These are phyloP conservation scores for Limosa lapponica DNA, from an alignment of 2,797 vertebrate species.

Conservation along the genomic window DNA sequence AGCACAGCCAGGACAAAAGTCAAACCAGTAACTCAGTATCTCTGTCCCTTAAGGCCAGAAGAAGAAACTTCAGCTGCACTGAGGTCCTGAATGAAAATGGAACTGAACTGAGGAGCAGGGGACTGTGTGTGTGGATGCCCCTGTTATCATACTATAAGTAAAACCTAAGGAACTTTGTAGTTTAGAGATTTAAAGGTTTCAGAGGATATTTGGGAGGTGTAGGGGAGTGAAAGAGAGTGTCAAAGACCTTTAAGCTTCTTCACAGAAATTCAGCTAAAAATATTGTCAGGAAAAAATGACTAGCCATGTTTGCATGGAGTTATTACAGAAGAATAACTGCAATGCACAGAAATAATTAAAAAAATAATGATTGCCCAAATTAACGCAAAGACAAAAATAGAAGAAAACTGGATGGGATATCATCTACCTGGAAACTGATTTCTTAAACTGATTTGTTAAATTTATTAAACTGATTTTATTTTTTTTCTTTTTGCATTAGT, in stretches of 20 bases:
- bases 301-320: neutral
- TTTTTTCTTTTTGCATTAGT: neutral
- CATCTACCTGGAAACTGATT: neutral
- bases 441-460: neutral
- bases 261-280: neutral
- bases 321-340: neutral
- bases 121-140: neutral
- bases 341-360: neutral
- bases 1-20: neutral
- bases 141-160: neutral
- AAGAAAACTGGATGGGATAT: neutral
- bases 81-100: neutral
- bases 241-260: neutral
- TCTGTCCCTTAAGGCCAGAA: neutral
- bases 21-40: neutral
- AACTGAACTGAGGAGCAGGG: neutral
- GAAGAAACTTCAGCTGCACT: neutral
- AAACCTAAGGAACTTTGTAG: neutral
- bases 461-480: too few relatives aligned
- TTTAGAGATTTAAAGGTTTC: neutral
- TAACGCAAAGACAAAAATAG: neutral
- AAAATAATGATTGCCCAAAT: neutral
- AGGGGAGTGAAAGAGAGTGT: neutral
- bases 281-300: neutral
- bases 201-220: neutral